Evolutionary conservation across 2,888 invertebrate genomes (phyloP).

Genomic region (Nineta flava): DNA sequence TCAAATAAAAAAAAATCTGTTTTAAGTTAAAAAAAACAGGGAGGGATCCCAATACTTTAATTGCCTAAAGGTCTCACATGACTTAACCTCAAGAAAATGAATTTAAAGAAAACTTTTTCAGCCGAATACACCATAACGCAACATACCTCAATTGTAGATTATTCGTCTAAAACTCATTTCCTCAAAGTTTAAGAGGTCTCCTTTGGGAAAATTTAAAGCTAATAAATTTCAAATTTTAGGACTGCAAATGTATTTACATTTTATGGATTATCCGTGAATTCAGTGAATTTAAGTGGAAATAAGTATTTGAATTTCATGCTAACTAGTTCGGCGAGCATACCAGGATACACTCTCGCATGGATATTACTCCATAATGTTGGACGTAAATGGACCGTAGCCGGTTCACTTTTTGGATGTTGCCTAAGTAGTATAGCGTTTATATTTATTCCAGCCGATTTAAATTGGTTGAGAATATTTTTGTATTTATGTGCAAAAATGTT

Average conservation of each 20-base stretch:
- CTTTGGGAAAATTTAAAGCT: too few relatives aligned
- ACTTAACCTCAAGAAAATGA: too few relatives aligned
- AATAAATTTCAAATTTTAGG: slow-evolving; percentile 28
- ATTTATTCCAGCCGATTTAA: slow-evolving; percentile 26
- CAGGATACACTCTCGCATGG: slow-evolving; percentile 38
- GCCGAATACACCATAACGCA: too few relatives aligned
- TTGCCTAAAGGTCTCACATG: too few relatives aligned
- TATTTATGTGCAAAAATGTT: slow-evolving; percentile 46
- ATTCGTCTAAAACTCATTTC: too few relatives aligned
- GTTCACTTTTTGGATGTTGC: slow-evolving; percentile 34
- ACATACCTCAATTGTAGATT: too few relatives aligned
- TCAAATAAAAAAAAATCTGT: too few relatives aligned
- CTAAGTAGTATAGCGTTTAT: slow-evolving; percentile 37
- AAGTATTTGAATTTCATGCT: slow-evolving; percentile 50
- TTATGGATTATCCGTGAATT: slow-evolving; percentile 50
- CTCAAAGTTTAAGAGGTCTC: too few relatives aligned
- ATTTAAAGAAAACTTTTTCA: too few relatives aligned
- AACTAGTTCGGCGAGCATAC: slow-evolving; percentile 42
- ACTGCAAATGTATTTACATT: slow-evolving; percentile 49
- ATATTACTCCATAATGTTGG: slow-evolving; percentile 33
- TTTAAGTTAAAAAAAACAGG: too few relatives aligned
- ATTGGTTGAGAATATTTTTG: slow-evolving; percentile 24
- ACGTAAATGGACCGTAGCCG: slow-evolving; percentile 32
- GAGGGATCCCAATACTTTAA: too few relatives aligned
- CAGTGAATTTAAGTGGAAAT: slow-evolving; percentile 46